These are phyloP conservation scores for Lamprotornis superbus DNA, from an alignment of 2,113 vertebrate genomes.

Conservation along the genomic window DNA sequence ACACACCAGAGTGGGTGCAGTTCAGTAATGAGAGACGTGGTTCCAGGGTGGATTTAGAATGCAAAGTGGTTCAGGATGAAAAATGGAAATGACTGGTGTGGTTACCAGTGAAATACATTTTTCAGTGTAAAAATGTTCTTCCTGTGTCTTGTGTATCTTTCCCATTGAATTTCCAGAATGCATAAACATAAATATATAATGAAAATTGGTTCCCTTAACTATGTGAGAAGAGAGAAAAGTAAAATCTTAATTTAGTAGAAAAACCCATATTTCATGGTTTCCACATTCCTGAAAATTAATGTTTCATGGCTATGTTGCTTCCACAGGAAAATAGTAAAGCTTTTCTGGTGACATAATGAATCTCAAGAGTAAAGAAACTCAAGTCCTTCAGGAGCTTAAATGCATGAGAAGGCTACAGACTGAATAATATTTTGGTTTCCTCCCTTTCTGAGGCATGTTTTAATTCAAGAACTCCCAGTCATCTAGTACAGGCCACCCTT, in stretches of 20 bases:
- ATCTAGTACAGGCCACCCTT: neutral
- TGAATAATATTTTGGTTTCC: slow-evolving; percentile 51
- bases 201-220: neutral
- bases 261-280: neutral
- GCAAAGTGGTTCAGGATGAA: neutral
- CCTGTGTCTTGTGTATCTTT: neutral
- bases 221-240: slow-evolving; percentile 3
- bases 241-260: slow-evolving; percentile 39
- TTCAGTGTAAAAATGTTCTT: neutral
- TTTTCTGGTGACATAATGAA: slow-evolving; percentile 53
- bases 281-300: slow-evolving; percentile 46
- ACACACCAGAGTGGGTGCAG: neutral
- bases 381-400: slow-evolving; percentile 3
- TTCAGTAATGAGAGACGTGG: neutral
- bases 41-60: neutral
- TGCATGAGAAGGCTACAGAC: neutral
- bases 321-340: slow-evolving; percentile 36
- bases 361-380: slow-evolving; percentile 25
- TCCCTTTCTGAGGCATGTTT: slow-evolving; percentile 10
- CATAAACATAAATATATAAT: neutral
- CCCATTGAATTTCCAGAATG: neutral
- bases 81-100: neutral
- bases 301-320: slow-evolving; percentile 40
- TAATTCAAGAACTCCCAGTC: neutral
- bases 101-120: neutral